Evolutionary conservation across 2,888 invertebrate species (phyloP).

Genomic region (Endomychus coccineus): DNA sequence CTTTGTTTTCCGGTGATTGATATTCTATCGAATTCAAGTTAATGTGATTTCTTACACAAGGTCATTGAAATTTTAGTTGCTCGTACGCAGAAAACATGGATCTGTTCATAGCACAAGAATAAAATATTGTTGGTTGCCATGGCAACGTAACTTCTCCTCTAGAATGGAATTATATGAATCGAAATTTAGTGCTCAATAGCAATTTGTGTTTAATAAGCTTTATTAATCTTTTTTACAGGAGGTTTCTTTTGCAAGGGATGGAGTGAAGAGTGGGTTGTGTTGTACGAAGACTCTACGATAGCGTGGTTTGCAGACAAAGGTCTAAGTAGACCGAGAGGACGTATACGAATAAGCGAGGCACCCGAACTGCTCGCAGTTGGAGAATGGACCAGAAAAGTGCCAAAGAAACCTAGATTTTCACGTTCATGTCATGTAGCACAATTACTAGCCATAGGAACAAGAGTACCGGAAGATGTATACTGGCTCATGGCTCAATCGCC

Average conservation of each 20-base stretch:
- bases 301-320: conserved; percentile 73
- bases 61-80: no score
- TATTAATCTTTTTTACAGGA: conserved; percentile 49
- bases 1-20: no score
- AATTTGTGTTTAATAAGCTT: no score
- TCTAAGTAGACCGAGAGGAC: conserved; percentile 44
- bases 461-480: conserved; percentile 60
- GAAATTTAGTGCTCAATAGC: no score
- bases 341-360: conserved; percentile 62
- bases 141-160: no score
- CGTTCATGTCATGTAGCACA: conserved; percentile 62
- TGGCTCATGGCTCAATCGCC: conserved; percentile 77
- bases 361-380: conserved; percentile 76
- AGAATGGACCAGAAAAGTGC: conserved; percentile 72
- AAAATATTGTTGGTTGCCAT: no score
- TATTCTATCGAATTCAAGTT: no score
- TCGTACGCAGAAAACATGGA: no score
- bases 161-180: no score
- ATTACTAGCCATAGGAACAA: conserved; percentile 68
- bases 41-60: no score
- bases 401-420: conserved; percentile 64
- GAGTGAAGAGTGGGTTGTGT: conserved; percentile 78
- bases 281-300: conserved; percentile 79
- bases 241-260: conserved; percentile 74
- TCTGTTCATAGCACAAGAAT: no score